These are phyloP conservation scores for Ctena decussata DNA, from an alignment of 2,888 invertebrate genomes.

Conservation along the genomic window DNA sequence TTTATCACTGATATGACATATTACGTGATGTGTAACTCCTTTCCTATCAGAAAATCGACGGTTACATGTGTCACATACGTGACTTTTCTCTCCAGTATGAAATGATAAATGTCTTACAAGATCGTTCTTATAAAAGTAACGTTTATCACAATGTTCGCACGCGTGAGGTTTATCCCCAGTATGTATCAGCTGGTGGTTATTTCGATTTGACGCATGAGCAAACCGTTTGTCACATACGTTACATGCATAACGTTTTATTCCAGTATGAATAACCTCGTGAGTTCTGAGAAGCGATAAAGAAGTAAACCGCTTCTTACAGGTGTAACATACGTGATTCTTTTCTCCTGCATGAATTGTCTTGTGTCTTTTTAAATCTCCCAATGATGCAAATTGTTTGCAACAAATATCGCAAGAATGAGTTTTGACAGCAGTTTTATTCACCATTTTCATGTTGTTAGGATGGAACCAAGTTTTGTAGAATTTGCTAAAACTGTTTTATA, in stretches of 20 bases:
- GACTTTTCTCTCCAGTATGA: background rate
- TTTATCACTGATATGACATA: background rate
- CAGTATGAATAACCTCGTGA: background rate
- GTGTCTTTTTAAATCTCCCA: background rate
- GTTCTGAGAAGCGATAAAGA: background rate
- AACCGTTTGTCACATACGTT: background rate
- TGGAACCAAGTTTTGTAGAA: no score
- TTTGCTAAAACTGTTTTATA: no score
- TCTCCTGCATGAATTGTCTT: background rate
- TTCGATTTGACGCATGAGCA: background rate
- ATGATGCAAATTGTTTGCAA: background rate
- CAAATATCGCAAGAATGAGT: background rate
- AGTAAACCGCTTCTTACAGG: background rate
- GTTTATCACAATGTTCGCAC: background rate
- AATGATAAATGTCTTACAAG: background rate
- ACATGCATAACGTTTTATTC: background rate
- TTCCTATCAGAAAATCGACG: background rate
- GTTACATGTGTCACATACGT: background rate
- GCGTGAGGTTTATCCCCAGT: background rate
- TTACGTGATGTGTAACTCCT: background rate
- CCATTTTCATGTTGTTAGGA: no score
- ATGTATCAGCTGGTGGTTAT: background rate
- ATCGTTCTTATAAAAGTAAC: background rate
- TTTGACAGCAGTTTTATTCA: no score
- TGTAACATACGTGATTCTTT: background rate